These are phyloP conservation scores for Sitta europaea DNA, from an alignment of 2,113 vertebrate genomes.

Conservation along the genomic window DNA sequence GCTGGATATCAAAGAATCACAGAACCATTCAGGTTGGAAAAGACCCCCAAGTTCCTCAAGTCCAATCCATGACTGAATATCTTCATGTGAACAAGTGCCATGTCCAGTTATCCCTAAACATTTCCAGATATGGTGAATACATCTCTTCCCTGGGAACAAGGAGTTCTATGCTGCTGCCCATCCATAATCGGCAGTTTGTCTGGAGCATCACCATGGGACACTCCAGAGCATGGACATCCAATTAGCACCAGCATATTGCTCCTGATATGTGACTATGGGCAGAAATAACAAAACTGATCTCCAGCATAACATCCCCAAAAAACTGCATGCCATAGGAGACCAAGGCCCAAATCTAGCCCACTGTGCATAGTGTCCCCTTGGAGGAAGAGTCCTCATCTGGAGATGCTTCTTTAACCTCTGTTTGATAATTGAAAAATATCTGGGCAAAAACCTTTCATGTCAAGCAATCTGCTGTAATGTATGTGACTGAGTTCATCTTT, in stretches of 20 bases:
- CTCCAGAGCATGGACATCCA: neutral
- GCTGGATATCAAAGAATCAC: neutral
- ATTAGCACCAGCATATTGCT: neutral
- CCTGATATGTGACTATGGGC: neutral
- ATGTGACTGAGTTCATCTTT: neutral
- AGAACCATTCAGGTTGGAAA: neutral
- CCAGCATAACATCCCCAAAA: neutral
- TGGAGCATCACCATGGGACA: neutral
- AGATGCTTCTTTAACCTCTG: neutral
- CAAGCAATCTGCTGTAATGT: neutral
- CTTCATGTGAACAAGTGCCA: neutral
- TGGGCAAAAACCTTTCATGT: neutral
- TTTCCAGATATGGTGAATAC: neutral
- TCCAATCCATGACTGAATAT: neutral
- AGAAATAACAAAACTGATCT: neutral
- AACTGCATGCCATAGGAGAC: neutral
- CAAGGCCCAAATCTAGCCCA: neutral
- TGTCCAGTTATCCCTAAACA: neutral
- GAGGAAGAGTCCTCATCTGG: neutral
- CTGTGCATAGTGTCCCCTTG: accelerated
- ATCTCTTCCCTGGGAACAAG: neutral
- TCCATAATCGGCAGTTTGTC: neutral
- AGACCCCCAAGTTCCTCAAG: neutral
- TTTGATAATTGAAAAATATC: neutral
- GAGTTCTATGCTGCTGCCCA: neutral